Percentiles rank a stretch among this genome's conserved stretches.
phyloP scores from a whole-genome alignment of 1,140 invertebrate species.

The Thereuonema tuberculata region DNA sequence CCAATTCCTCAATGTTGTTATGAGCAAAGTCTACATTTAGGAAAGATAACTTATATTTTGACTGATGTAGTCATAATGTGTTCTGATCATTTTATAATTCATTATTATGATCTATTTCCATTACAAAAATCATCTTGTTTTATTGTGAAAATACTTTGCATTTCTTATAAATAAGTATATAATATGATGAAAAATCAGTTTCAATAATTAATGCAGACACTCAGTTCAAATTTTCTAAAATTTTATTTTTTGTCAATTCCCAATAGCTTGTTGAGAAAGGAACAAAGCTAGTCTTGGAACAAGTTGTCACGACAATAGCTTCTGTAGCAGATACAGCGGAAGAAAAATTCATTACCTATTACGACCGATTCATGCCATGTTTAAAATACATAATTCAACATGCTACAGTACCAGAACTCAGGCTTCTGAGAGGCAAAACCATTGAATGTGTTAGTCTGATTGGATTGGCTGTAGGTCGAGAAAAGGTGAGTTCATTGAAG shows the following conservation, averaged over 20 bases:
- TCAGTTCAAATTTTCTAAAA: too few relatives aligned
- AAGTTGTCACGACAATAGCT: slow-evolving; percentile 95
- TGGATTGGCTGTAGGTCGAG: slow-evolving; percentile 88
- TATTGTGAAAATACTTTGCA: too few relatives aligned
- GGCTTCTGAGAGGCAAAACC: slow-evolving; percentile 81
- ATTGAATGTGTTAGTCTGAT: slow-evolving; percentile 99
- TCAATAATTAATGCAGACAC: too few relatives aligned
- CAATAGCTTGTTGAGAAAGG: slow-evolving; percentile 71
- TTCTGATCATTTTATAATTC: too few relatives aligned
- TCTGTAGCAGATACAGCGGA: slow-evolving; percentile 98
- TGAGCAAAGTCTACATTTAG: too few relatives aligned
- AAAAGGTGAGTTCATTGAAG: slow-evolving; percentile 60
- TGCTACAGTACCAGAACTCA: slow-evolving; percentile 71
- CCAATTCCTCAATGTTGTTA: too few relatives aligned
- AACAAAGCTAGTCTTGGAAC: slow-evolving; percentile 92
- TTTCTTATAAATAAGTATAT: too few relatives aligned
- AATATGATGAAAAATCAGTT: too few relatives aligned
- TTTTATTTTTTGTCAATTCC: background rate
- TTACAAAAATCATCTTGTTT: too few relatives aligned
- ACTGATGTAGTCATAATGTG: too few relatives aligned
- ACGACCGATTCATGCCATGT: slow-evolving; percentile 75
- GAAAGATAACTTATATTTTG: too few relatives aligned
- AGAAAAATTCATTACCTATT: slow-evolving; percentile 75
- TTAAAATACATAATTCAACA: slow-evolving; percentile 96
- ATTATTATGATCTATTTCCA: too few relatives aligned